A percentile compares a stretch with the other conserved stretches of the same genome.
These are phyloP conservation scores for Heliconius melpomene DNA, from an alignment of 1,140 invertebrate genomes.

Conservation along the genomic window DNA sequence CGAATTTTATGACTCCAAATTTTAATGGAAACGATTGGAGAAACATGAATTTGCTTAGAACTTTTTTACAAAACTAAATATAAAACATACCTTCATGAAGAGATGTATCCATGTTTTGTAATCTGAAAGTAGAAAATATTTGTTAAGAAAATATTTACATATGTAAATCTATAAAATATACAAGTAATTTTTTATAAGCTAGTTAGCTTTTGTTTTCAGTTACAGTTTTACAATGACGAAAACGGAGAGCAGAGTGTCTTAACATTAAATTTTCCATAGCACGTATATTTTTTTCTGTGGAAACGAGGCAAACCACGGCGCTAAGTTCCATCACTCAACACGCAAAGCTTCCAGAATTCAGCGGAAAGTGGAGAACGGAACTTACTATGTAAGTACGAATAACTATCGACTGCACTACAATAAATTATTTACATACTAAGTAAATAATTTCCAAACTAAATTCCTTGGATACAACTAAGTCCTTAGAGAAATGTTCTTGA, in stretches of 20 bases:
- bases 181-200: not conserved
- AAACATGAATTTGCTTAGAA: too few species aligned
- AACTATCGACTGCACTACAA: not conserved
- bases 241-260: too few species aligned
- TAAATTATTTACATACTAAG: not conserved
- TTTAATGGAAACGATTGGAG: too few species aligned
- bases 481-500: not conserved
- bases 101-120: not conserved
- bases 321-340: too few species aligned
- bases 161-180: not conserved
- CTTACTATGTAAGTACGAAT: not conserved
- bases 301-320: too few species aligned
- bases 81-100: not conserved
- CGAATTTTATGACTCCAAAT: too few species aligned
- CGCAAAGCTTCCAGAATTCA: too few species aligned
- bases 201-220: too few species aligned
- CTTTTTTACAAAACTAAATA: not conserved
- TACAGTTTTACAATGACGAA: too few species aligned
- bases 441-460: not conserved
- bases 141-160: too few species aligned
- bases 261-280: too few species aligned
- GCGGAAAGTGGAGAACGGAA: not conserved
- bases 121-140: not conserved
- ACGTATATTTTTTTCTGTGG: too few species aligned
- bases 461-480: not conserved